Percentiles rank a stretch among this genome's conserved stretches.
Evolutionary conservation across 2,888 invertebrate species (phyloP).

Genomic region (Trachelus tabidus): DNA sequence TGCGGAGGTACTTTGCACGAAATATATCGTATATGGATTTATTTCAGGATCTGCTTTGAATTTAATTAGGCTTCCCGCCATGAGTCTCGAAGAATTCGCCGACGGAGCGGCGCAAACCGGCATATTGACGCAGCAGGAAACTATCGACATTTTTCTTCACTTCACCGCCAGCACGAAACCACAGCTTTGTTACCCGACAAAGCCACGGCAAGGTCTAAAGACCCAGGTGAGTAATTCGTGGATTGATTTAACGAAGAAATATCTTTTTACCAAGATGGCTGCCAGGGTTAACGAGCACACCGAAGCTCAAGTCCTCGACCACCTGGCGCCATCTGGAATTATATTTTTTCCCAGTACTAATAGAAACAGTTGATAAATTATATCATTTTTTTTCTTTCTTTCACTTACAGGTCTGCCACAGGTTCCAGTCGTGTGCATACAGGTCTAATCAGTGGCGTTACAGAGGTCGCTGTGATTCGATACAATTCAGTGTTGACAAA

Average conservation of each 20-base stretch:
- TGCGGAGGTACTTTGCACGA: conserved; percentile 5
- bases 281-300: too few species aligned
- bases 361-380: too few species aligned
- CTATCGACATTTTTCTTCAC: conserved; percentile 94
- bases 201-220: conserved; percentile 87
- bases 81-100: conserved; percentile 94
- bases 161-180: conserved; percentile 93
- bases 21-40: conserved; percentile 3
- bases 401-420: conserved; percentile 82
- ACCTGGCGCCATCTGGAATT: conserved; percentile 1
- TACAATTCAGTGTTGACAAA: conserved; percentile 95
- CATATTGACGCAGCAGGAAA: conserved; percentile 91
- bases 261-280: too few species aligned
- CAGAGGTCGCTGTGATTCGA: conserved; percentile 94
- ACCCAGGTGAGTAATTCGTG: conserved; percentile 74
- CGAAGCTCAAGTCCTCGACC: neutral
- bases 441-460: conserved; percentile 98
- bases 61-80: conserved; percentile 91
- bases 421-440: conserved; percentile 96
- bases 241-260: too few species aligned
- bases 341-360: neutral
- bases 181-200: conserved; percentile 82
- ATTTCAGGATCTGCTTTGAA: conserved; percentile 73
- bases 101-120: conserved; percentile 95
- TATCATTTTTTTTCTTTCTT: conserved; percentile 22